Percentiles rank a stretch among this genome's conserved stretches.
Evolutionary conservation across 2,113 vertebrate genomes (phyloP).

Genomic region (Muntiacus muntjak): DNA sequence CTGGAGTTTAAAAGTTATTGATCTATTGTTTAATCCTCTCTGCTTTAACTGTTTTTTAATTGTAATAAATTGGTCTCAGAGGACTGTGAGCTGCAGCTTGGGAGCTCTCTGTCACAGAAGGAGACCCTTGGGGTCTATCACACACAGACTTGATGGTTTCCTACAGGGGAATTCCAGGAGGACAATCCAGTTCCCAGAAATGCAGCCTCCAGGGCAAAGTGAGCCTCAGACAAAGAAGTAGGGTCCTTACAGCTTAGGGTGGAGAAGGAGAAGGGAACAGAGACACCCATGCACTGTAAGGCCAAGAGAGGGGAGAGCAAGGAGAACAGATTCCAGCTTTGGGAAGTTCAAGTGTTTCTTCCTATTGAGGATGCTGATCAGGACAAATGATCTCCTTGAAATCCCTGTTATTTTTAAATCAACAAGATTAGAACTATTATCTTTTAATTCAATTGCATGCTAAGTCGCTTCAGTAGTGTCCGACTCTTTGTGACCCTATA

Average conservation of each 20-base stretch:
- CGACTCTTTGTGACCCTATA: fast-evolving
- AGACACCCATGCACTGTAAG: background rate
- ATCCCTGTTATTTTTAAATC: background rate
- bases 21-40: background rate
- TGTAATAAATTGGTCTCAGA: background rate
- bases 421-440: background rate
- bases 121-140: background rate
- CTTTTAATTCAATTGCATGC: background rate
- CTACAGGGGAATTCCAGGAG: background rate
- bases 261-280: background rate
- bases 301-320: background rate
- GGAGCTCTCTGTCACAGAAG: background rate
- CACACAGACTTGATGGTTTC: background rate
- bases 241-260: background rate
- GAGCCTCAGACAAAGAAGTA: background rate
- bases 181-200: background rate
- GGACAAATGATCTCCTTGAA: background rate
- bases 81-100: background rate
- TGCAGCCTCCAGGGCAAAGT: background rate
- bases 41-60: slow-evolving; percentile 29
- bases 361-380: background rate
- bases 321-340: background rate
- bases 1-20: slow-evolving; percentile 28
- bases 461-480: background rate
- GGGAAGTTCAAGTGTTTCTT: background rate